Conservation (phyloP, 1,140 invertebrate genomes). For the Drosophila sturtevanti region DNA sequence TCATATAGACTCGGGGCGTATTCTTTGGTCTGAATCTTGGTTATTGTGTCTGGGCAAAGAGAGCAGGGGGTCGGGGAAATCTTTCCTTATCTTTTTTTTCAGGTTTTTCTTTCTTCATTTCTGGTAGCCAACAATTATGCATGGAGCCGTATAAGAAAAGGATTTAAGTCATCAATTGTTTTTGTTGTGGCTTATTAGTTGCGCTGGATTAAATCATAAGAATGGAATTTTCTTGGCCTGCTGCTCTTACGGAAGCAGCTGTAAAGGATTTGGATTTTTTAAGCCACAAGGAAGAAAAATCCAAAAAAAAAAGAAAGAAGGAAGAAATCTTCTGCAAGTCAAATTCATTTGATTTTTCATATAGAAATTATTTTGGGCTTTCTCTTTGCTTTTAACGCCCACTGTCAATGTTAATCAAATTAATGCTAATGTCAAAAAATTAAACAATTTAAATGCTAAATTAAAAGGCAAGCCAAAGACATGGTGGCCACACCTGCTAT, state of each 20-base stretch:
- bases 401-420: constrained; percentile 2
- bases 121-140: constrained; percentile 45
- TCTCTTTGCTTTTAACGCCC: not conserved
- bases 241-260: constrained; percentile 66
- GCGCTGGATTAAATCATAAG: constrained; percentile 71
- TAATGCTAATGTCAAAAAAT: constrained; percentile 14
- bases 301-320: not conserved
- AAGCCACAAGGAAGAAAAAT: too few species aligned
- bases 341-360: not conserved
- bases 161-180: constrained; percentile 60
- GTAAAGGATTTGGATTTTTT: constrained; percentile 32
- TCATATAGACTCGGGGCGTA: constrained; percentile 46
- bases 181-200: constrained; percentile 72
- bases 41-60: constrained; percentile 52
- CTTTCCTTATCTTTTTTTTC: not conserved
- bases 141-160: constrained; percentile 50
- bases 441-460: constrained; percentile 26
- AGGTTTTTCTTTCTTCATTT: constrained; percentile 33
- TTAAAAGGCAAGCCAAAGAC: constrained; percentile 7
- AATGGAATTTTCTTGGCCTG: constrained; percentile 39
- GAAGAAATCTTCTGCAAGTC: not conserved
- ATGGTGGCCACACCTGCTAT: constrained; percentile 33
- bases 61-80: constrained; percentile 8
- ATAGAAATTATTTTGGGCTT: too few species aligned
- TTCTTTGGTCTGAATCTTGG: constrained; percentile 56